Evolutionary conservation across 2,888 invertebrate genomes (phyloP), one percentile per base, ranked within the genome.

Genomic region (Abrostola tripartita): DNA sequence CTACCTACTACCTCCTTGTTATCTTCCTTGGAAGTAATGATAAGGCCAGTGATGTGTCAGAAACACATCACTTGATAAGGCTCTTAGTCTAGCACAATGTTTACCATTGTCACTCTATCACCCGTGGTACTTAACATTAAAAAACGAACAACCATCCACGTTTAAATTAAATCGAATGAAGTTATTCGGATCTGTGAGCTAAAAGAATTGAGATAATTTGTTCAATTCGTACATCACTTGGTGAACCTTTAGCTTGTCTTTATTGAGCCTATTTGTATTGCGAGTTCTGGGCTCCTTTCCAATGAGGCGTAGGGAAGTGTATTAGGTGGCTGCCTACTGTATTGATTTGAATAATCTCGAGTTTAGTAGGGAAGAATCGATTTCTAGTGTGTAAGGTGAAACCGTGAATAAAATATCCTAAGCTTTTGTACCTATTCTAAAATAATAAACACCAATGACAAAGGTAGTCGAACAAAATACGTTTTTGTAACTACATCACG

Each of bases 191-290:
- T 69, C 65, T 68, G 71, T 71, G 65, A 74, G 61, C 70, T 63
- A 66, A 73, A 72, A 68, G 74, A 75, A 83, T 81, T 76, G 74
- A 71, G 59, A 73, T 76, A 74, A 81, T 84, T 82, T 75, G 78
- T 81, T 69, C 68, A 59, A 71, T 66, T 59, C 67, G 55, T 74
- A 75, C 68, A 62, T 74, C 73, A 74, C 65, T 71, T 63, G 67
- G 53, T 57, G 65, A 80, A 79, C 66, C 70, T 65, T 78, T 74
- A 74, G 74, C 71, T 71, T 68, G 76, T 60, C 71, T 79, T 76
- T 79, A 83, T 81, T 73, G 73, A 68, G 65, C 71, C 77, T 76
- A 82, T 84, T 84, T 82, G 69, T 84, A 80, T 78, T 70, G 71
- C 57, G 74, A 76, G 68, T 65, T 73, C 42, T 69, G 65, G 57